Conservation (phyloP, 2,113 vertebrate genomes). For the Thamnaconus septentrionalis region DNA sequence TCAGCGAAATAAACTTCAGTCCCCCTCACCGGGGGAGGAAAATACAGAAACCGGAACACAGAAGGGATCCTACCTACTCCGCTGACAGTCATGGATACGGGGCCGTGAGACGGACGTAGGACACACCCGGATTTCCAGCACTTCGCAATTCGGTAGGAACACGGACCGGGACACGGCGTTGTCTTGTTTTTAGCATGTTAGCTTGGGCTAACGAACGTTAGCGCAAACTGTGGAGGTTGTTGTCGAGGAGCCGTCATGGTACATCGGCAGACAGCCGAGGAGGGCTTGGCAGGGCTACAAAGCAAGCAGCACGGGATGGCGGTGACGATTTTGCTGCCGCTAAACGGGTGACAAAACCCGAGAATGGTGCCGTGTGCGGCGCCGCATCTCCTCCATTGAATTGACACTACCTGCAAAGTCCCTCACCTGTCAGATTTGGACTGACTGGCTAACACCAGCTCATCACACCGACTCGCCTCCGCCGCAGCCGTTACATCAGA, state of each 20-base stretch:
- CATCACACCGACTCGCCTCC: constrained; percentile 40
- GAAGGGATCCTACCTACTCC: not conserved
- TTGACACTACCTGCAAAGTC: constrained; percentile 9
- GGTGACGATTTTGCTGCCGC: no score
- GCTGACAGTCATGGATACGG: constrained; percentile 10
- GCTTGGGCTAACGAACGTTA: constrained; percentile 27
- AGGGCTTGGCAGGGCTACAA: not conserved
- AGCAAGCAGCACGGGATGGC: no score
- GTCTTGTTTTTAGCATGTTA: constrained; percentile 73
- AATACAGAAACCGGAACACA: constrained; percentile 7
- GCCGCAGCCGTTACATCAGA: no score
- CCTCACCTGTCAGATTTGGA: constrained; percentile 67
- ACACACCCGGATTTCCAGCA: not conserved
- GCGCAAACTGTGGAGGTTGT: constrained; percentile 55
- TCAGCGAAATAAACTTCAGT: constrained; percentile 76
- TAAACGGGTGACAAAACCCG: no score
- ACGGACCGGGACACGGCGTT: constrained; percentile 11
- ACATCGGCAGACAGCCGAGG: constrained; percentile 13
- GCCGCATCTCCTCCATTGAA: not conserved
- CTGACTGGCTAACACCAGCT: constrained; percentile 29
- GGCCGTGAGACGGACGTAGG: constrained; percentile 12
- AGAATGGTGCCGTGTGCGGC: no score
- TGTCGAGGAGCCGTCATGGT: constrained; percentile 33
- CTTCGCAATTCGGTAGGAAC: constrained; percentile 51
- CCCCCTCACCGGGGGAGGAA: constrained; percentile 22